These are phyloP conservation scores for Lytechinus pictus DNA, from an alignment of 35 echinoderm and acorn worm genomes.

Conservation along the genomic window DNA sequence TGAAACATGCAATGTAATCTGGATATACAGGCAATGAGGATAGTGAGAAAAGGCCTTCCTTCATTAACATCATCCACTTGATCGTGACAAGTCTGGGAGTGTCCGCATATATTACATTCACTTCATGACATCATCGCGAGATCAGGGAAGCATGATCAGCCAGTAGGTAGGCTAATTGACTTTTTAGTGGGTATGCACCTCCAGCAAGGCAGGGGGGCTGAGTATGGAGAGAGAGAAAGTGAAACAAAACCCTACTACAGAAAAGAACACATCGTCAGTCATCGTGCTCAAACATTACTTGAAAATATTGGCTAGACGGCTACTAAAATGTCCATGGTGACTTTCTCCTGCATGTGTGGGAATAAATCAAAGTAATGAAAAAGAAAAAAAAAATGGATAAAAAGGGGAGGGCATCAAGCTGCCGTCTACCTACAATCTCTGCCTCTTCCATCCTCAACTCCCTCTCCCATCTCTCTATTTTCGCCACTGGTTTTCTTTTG, in stretches of 20 bases:
- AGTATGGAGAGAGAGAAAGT: not conserved
- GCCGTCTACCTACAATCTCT: not conserved
- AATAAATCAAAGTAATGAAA: too few relatives aligned
- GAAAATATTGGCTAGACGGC: too few relatives aligned
- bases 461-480: not conserved
- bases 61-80: not conserved
- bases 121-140: not conserved
- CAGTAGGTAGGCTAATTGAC: not conserved
- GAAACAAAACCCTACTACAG: too few relatives aligned
- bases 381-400: too few relatives aligned
- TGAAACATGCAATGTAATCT: not conserved
- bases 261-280: too few relatives aligned
- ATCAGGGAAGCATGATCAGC: not conserved
- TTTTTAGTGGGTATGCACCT: not conserved
- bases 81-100: not conserved
- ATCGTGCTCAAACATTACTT: not conserved
- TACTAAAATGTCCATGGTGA: too few relatives aligned
- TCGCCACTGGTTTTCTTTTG: too few relatives aligned
- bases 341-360: too few relatives aligned
- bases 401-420: too few relatives aligned
- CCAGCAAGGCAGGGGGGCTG: not conserved
- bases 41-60: not conserved
- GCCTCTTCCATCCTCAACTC: too few relatives aligned
- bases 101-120: slow-evolving; percentile 18
- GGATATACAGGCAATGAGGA: not conserved